phyloP scores from a whole-genome alignment of 2,797 vertebrate genomes.

The Pangasius sanitwongsei region DNA sequence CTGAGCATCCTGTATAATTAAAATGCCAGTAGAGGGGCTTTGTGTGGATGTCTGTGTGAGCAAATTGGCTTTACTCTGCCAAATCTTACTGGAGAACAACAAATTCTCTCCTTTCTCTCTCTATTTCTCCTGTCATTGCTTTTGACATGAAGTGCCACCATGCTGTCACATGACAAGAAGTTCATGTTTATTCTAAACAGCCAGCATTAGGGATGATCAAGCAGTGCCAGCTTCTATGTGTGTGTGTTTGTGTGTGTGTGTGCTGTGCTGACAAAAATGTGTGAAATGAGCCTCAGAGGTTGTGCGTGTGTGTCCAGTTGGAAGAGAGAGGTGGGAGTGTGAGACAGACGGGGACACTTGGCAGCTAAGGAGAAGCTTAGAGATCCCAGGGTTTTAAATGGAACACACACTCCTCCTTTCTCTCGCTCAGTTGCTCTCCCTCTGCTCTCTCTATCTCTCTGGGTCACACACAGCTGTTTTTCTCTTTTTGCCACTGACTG shows the following conservation, averaged over 20 bases:
- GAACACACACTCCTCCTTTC: constrained; percentile 41
- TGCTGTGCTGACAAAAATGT: constrained; percentile 66
- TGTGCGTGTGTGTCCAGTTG: constrained; percentile 59
- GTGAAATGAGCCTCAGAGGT: constrained; percentile 62
- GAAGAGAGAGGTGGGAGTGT: constrained; percentile 53
- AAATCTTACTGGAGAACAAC: constrained; percentile 33
- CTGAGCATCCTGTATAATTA: not conserved
- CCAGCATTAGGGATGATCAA: constrained; percentile 52
- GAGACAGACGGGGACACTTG: constrained; percentile 68
- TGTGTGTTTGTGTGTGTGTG: constrained; percentile 15
- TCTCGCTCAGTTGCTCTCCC: constrained; percentile 31
- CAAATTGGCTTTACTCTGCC: constrained; percentile 21
- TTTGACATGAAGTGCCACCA: constrained; percentile 16
- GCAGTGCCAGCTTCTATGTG: constrained; percentile 60
- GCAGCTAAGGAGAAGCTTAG: constrained; percentile 54
- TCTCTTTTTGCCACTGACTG: constrained; percentile 21
- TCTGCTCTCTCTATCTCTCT: not conserved
- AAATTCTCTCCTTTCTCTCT: not conserved
- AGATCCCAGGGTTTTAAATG: constrained; percentile 49
- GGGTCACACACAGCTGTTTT: constrained; percentile 53
- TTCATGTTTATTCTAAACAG: constrained; percentile 51
- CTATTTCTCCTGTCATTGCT: constrained; percentile 29
- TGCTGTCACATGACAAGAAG: constrained; percentile 37
- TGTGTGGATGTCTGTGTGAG: constrained; percentile 29
- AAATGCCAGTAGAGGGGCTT: not conserved